Base-by-base conservation (phyloP, 2,113 vertebrate species). In the Eonycteris spelaea region DNA sequence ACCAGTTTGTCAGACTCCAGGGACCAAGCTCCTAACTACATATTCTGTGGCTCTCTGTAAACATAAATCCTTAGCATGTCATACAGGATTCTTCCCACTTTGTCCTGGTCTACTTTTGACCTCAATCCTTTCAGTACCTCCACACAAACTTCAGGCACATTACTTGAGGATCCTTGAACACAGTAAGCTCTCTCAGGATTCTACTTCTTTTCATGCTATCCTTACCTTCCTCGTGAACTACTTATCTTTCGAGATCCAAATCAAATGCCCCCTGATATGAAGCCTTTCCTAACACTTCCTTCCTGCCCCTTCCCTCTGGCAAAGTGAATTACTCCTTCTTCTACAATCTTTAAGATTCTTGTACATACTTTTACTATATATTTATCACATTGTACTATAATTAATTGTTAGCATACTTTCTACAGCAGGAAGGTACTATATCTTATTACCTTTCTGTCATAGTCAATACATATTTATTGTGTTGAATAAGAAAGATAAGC, bases 261-360 rank as follows among this genome's bases (percentile, higher is more conserved):
- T 57, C 71, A 85, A 86, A 45, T 68, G 40, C 67, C 70, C 91
- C 48, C 33, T n/a, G 30, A 82, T 43, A 30, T 26, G 8, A 57
- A 93, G 9, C 87, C 53, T 86, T 38, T 48, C 68, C 94, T 86
- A 68, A 84, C 10, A 51, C 18, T 63, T 92, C 67, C 35, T 86
- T 19, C 38, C 28, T 61, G 35, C 2, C 2, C 1, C 0, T 43
- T 51, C 2, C 14, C 19, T 35, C 9, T 4, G n/a, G 61, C 33
- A 86, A 93, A 78, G 53, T 55, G 55, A 86, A 91, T 78, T 55
- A 73, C 24, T 67, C 24, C 7, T 93, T 94, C 61, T n/a, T 75
- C 59, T 75, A 12, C 48, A 65, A 83, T 51, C 38, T 18, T 87
- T 65, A 96, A 73, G 45, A 74, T 79, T 89, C 59, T 82, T 63